phyloP scores from a whole-genome alignment of 64 coral and sea anemone genomes.

The Orbicella faveolata region DNA sequence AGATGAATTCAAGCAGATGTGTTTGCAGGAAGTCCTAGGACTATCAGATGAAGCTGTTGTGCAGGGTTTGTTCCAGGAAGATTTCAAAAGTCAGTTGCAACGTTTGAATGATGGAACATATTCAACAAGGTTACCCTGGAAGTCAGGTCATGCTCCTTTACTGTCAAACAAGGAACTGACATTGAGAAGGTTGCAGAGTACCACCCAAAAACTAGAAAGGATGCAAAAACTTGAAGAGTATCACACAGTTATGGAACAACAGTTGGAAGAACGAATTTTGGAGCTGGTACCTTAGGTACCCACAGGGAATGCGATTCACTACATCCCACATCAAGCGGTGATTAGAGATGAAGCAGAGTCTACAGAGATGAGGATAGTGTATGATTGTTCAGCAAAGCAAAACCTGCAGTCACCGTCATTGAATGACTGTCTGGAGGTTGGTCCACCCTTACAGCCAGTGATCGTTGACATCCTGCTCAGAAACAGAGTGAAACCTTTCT shows the following conservation, averaged over 20 bases:
- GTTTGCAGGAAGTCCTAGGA: constrained; percentile 78
- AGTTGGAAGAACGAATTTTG: constrained; percentile 58
- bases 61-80: constrained; percentile 34
- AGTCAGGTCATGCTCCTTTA: constrained; percentile 36
- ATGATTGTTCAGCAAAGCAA: constrained; percentile 45
- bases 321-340: constrained; percentile 45
- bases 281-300: constrained; percentile 34
- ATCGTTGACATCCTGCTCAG: constrained; percentile 54
- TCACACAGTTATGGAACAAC: constrained; percentile 54
- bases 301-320: constrained; percentile 7
- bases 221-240: too few species aligned
- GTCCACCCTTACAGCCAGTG: constrained; percentile 41
- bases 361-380: constrained; percentile 53
- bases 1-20: constrained; percentile 73
- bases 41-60: constrained; percentile 22
- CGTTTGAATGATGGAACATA: constrained; percentile 67
- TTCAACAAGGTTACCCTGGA: constrained; percentile 74
- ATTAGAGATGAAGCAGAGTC: constrained; percentile 42
- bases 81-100: constrained; percentile 43
- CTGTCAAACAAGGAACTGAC: constrained; percentile 52
- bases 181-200: constrained; percentile 35
- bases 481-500: constrained; percentile 12
- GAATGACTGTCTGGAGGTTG: constrained; percentile 59
- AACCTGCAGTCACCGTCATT: constrained; percentile 37
- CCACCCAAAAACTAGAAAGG: constrained; percentile 60